These are phyloP conservation scores for Pongo abelii DNA, from an alignment of 2,113 vertebrate genomes.

Conservation along the genomic window DNA sequence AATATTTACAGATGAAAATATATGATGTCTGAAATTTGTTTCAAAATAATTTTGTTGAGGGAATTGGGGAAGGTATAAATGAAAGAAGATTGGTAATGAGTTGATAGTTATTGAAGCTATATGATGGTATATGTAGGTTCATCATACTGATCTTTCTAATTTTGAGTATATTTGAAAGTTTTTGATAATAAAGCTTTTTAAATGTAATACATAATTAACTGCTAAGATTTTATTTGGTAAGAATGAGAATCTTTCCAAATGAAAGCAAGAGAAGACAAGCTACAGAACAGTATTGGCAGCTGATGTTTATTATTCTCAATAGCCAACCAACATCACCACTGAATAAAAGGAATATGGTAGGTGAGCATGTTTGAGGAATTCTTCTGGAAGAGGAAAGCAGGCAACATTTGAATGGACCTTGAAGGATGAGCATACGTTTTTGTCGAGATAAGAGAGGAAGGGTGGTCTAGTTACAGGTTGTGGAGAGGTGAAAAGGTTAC, in stretches of 20 bases:
- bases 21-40: not conserved
- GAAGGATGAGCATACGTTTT: not conserved
- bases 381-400: not conserved
- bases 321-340: not conserved
- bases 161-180: not conserved
- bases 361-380: not conserved
- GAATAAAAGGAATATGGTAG: not conserved
- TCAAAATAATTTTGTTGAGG: not conserved
- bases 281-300: not conserved
- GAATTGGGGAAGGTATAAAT: not conserved
- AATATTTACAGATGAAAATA: not conserved
- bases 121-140: not conserved
- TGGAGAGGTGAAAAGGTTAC: not conserved
- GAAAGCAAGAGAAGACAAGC: not conserved
- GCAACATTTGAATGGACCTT: not conserved
- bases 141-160: not conserved
- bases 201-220: not conserved
- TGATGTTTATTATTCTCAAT: not conserved
- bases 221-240: not conserved
- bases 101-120: not conserved
- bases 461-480: not conserved
- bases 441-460: not conserved
- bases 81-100: not conserved
- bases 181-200: not conserved
- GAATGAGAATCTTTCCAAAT: not conserved